Base-by-base conservation (phyloP, 2,113 vertebrate species). In the Lepidothrix coronata region DNA sequence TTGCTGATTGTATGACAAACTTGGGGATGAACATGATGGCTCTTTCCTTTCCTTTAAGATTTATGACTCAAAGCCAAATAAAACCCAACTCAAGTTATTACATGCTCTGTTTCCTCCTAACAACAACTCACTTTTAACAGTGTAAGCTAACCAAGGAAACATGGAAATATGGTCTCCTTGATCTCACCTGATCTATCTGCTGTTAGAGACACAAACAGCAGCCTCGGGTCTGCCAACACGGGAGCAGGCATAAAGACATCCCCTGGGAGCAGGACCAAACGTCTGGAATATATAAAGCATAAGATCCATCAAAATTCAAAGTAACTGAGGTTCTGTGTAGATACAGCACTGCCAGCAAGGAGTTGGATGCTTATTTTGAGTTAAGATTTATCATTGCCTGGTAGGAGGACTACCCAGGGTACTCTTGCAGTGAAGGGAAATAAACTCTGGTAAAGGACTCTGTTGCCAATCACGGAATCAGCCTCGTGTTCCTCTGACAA, bases 1-100 rank as follows among this genome's bases (percentile, higher is more conserved):
- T 97, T 96, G 95, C 96, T 95, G 95, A 87, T 90, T 88, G 85
- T 93, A 97, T 93, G 93, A 97, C 88, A 96, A 93, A 97, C 93
- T 91, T 95, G 86, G 78, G 93, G 93, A 95, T 91, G 92, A 96
- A 95, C 91, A 79, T 94, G 90, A 97, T 88, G 93, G 93, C 95
- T 96, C 89, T 94, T 92, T 97, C 94, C 77, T 70, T 92, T 82
- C 92, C 86, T 91, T 96, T 70, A 86, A 91, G 91, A 95, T 96
- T 96, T 97, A 97, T 96, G 87, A 96, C 88, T 96, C 89, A 97
- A 96, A 97, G 90, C 73, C 94, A 96, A 95, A 96, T 80, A 93
- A 93, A 96, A 91, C 58, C 61, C 91, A 85, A 70, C 83, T 87
- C 65, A 85, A 88, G 89, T 91, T 95, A 89, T 92, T 96, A 93